Base-by-base conservation (phyloP, 2,797 vertebrate genomes). In the Channa striata region DNA sequence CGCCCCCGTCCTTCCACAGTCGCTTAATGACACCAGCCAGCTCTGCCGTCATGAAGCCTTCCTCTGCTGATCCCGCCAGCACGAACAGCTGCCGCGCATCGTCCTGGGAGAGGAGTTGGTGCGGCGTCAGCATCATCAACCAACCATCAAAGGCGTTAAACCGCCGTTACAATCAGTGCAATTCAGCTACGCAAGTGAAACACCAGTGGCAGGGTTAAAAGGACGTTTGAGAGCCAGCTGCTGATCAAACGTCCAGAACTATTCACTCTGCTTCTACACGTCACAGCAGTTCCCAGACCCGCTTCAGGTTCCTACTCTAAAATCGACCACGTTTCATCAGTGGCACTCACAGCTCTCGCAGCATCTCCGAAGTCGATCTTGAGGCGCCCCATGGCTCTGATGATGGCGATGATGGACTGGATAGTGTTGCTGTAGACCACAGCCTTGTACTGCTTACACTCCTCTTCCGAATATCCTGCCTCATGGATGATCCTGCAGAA, bases 391-490 rank as follows among this genome's bases (percentile, higher is more conserved):
- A 99, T 99, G 78, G 98, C 98, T 91, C 97, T 94, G 88, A 99
- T 97, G 87, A 99, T 99, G 85, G 97, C 97, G 66, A 99, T 98
- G 84, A 99, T 98, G 44, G 98, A 99, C 92, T 99, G 98, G 89
- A 98, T 99, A 60, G 97, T 99, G 92, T 99, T 99, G 91, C 98
- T 99, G 94, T 99, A 99, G 80, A 99, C 98, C 85, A 99, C 98
- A 0, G 97, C 97, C 93, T 97, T 98, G 89, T 99, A 99, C 85
- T 99, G 97, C 91, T 99, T 98, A 64, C 98, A 99, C 82, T 99
- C 98, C 66, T 99, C 98, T 93, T 99, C 97, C 42, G 98, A 99
- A 92, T 99, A 99, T 60, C 97, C 98, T 2, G 97, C 96, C 87
- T 99, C 97, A 0, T 99, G 98, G 83, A 99, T 99, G 91, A 99